These are phyloP conservation scores for Anniella stebbinsi DNA, from an alignment of 2,797 vertebrate genomes.

Conservation along the genomic window DNA sequence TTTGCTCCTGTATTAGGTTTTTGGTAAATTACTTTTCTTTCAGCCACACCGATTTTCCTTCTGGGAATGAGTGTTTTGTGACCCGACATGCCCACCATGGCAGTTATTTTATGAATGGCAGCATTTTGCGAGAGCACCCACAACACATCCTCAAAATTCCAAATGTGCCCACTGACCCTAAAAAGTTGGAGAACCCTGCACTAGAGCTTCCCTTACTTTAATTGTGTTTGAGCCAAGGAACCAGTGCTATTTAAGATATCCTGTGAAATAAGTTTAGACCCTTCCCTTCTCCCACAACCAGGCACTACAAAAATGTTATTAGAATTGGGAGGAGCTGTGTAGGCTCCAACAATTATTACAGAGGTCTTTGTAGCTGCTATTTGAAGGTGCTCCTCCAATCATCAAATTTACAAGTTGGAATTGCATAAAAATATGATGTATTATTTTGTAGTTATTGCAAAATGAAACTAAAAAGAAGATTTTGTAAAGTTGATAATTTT, in stretches of 20 bases:
- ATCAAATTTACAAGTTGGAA: constrained; percentile 2
- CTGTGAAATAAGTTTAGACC: background rate
- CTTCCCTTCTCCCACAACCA: too few species aligned
- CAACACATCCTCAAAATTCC: too few species aligned
- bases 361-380: background rate
- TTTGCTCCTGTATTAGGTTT: too few species aligned
- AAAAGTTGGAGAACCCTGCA: background rate
- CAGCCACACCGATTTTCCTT: too few species aligned
- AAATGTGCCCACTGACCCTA: too few species aligned
- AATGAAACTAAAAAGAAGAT: background rate
- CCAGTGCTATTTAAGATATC: background rate
- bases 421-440: background rate
- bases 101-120: too few species aligned
- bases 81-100: too few species aligned
- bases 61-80: too few species aligned
- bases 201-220: background rate
- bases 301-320: background rate
- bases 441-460: background rate
- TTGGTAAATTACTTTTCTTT: too few species aligned
- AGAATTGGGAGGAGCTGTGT: background rate
- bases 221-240: background rate
- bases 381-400: background rate
- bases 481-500: background rate
- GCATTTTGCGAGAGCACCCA: too few species aligned
- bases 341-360: background rate